Evolutionary conservation across 2,888 invertebrate species (phyloP).

Genomic region (Plebejus melissa): DNA sequence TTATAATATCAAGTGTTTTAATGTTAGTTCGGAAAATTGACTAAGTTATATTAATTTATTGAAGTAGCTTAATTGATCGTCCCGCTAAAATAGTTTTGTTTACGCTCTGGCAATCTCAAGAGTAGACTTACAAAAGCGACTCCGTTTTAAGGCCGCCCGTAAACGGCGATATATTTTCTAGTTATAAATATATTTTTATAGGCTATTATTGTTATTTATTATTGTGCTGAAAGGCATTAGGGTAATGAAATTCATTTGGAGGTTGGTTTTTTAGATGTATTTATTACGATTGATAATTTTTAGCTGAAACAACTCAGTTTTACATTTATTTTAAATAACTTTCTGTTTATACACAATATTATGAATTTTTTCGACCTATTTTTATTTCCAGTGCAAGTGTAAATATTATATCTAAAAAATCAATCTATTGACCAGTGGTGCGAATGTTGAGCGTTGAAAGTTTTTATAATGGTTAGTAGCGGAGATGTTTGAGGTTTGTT

Average conservation of each 20-base stretch:
- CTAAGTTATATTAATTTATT: constrained; percentile 27
- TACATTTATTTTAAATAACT: too few relatives aligned
- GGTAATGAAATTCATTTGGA: constrained; percentile 46
- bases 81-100: constrained; percentile 19
- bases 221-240: constrained; percentile 48
- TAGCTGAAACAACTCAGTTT: neutral
- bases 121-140: constrained; percentile 31
- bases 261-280: constrained; percentile 22
- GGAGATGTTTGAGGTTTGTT: constrained; percentile 71
- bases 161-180: constrained; percentile 39
- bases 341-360: neutral
- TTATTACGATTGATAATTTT: neutral
- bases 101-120: constrained; percentile 37
- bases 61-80: constrained; percentile 6
- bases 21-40: constrained; percentile 10
- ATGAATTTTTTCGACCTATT: neutral
- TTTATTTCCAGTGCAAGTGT: neutral
- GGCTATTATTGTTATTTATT: constrained; percentile 57
- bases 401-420: neutral
- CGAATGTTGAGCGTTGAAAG: constrained; percentile 77
- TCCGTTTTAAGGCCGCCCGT: constrained; percentile 22
- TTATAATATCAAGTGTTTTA: constrained; percentile 13
- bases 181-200: constrained; percentile 70
- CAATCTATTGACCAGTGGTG: constrained; percentile 71
- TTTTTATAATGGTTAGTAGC: constrained; percentile 71